Evolutionary conservation across 64 coral and sea anemone species (phyloP).

Genomic region (Acropora yongei): DNA sequence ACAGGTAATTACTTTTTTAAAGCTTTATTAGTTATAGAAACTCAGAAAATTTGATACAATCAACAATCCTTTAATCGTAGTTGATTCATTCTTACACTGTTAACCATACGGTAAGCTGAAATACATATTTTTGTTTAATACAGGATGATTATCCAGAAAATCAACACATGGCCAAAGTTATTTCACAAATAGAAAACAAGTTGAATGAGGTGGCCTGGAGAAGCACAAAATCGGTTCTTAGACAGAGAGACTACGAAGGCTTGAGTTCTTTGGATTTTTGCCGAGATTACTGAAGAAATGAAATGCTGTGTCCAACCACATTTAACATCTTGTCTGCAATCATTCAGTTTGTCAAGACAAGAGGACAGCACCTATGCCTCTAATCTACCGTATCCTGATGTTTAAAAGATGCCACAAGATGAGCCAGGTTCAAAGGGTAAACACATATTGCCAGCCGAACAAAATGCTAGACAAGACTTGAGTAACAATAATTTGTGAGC

Average conservation of each 20-base stretch:
- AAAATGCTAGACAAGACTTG: too few relatives aligned
- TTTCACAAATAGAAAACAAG: neutral
- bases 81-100: neutral
- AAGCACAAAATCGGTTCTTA: neutral
- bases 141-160: conserved; percentile 9
- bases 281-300: neutral
- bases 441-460: neutral
- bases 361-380: neutral
- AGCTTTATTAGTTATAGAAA: neutral
- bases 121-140: neutral
- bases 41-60: neutral
- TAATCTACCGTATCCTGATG: neutral
- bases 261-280: neutral
- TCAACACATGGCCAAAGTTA: neutral
- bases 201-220: conserved; percentile 1
- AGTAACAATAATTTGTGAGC: too few relatives aligned
- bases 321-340: neutral
- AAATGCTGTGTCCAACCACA: neutral
- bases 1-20: neutral
- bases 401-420: neutral
- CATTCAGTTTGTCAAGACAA: neutral
- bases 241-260: neutral
- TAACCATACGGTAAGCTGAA: neutral
- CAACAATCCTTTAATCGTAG: neutral
- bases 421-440: neutral